Percentiles rank a stretch among this genome's conserved stretches.
These are phyloP conservation scores for Conchocele bisecta DNA, from an alignment of 2,888 invertebrate species.

Conservation along the genomic window DNA sequence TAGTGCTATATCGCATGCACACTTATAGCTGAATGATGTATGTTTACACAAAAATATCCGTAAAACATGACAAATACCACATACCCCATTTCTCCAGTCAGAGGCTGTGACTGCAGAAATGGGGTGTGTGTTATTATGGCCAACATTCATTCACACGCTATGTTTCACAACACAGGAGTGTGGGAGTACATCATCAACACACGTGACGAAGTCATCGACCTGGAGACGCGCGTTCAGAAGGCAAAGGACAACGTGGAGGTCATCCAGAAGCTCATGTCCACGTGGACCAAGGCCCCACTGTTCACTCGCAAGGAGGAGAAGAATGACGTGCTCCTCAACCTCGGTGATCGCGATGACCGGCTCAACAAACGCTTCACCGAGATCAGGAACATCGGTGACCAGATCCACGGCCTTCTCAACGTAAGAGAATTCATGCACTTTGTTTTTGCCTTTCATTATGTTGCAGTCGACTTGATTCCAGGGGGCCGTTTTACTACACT, in stretches of 20 bases:
- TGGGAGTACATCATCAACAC: slow-evolving; percentile 91
- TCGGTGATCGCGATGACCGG: slow-evolving; percentile 91
- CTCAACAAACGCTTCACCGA: slow-evolving; percentile 90
- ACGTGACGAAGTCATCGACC: slow-evolving; percentile 89
- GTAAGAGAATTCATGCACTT: slow-evolving; percentile 68
- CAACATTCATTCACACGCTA: no score
- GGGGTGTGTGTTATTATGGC: no score
- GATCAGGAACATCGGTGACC: slow-evolving; percentile 88
- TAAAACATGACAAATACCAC: no score
- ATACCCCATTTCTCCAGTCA: no score
- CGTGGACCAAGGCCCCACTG: slow-evolving; percentile 91
- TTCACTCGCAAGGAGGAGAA: slow-evolving; percentile 94
- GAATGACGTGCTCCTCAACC: slow-evolving; percentile 90
- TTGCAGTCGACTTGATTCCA: no score
- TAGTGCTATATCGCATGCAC: no score
- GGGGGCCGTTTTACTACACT: no score
- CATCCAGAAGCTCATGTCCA: slow-evolving; percentile 89
- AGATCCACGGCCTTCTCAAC: slow-evolving; percentile 88
- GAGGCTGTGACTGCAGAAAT: no score
- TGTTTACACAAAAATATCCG: no score
- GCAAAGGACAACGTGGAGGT: slow-evolving; percentile 92
- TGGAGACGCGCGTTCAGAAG: slow-evolving; percentile 90
- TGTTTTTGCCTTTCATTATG: no score
- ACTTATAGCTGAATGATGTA: no score
- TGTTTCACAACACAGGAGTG: slow-evolving; percentile 89